Conservation (phyloP, 2,113 vertebrate species). For the Onychostruthus taczanowskii region DNA sequence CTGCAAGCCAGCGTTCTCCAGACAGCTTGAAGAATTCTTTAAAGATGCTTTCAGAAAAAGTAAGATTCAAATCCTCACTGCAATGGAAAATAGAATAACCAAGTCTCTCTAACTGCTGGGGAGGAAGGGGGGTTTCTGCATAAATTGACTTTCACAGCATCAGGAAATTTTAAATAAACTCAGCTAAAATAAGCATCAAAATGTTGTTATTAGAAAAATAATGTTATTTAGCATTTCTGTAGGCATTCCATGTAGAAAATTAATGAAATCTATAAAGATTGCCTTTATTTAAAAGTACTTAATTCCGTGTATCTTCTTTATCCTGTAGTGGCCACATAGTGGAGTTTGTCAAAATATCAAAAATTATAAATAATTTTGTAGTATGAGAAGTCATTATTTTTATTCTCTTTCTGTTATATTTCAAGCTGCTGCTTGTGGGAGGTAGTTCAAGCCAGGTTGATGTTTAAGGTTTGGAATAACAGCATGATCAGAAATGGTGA, state of each 20-base stretch:
- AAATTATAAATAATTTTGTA: neutral
- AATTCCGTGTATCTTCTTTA: slow-evolving; percentile 12
- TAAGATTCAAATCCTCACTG: slow-evolving; percentile 75
- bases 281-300: slow-evolving; percentile 34
- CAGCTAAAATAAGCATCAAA: slow-evolving; percentile 35
- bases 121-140: neutral
- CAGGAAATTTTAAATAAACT: slow-evolving; percentile 56
- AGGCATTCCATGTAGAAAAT: neutral
- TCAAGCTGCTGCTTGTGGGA: neutral
- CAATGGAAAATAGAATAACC: slow-evolving; percentile 46
- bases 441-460: neutral
- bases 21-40: slow-evolving; percentile 89
- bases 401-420: neutral
- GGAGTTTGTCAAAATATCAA: neutral
- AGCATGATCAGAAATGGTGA: neutral
- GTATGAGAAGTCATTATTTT: neutral
- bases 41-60: slow-evolving; percentile 94
- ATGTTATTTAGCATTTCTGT: slow-evolving; percentile 21
- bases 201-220: slow-evolving; percentile 29
- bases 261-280: slow-evolving; percentile 4
- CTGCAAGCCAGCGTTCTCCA: slow-evolving; percentile 87
- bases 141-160: slow-evolving; percentile 41
- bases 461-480: neutral
- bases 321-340: neutral
- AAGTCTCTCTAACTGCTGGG: neutral